Evolutionary conservation across 2,113 vertebrate genomes (phyloP), one percentile per base, ranked within the genome.

Genomic region (Cheilinus undulatus): DNA sequence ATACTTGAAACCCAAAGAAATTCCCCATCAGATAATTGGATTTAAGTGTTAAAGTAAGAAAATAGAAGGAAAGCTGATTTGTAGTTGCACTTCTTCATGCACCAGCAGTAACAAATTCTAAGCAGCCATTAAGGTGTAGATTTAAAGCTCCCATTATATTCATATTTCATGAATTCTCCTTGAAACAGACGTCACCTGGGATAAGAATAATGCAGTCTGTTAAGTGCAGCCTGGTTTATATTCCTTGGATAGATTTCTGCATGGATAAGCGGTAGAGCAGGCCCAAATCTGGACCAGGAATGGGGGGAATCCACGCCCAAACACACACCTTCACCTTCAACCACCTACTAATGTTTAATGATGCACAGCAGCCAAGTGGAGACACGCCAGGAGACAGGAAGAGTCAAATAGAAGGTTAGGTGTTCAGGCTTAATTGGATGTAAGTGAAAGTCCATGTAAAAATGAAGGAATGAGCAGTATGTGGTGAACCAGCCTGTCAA

Each of bases 241-340:
- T 62, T 73, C 66, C 68, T 86, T 84, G 83, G 78, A 88, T 19
- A 42, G 28, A 8, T 17, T 51, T 65, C 7, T 75, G 62, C 57
- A 40, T 14, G 66, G 68, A 71, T 57, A 76, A 76, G 63, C 60
- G 52, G 53, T 67, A 17, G 19, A 80, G 60, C 67, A 76, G 78
- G 60, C 68, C 65, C 0, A 42, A 66, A 52, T 64, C 24, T 53
- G 50, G 19, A 66, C 38, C 32, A 11, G 1, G 1, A 40, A 63
- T 22, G 42, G 42, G 28, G 69, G 30, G 50, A 75, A 50, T 23
- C 51, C 28, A 34, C 51, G 9, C 14, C 42, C 49, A 17, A 26
- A 59, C 49, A 56, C 40, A 56, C 73, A 69, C 66, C 62, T 54
- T 67, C 48, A 24, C 70, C 49, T 69, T 80, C 62, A 58, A 42